Evolutionary conservation across 2,888 invertebrate species (phyloP), one percentile per base, ranked within the genome.

Genomic region (Lutraria lutraria): DNA sequence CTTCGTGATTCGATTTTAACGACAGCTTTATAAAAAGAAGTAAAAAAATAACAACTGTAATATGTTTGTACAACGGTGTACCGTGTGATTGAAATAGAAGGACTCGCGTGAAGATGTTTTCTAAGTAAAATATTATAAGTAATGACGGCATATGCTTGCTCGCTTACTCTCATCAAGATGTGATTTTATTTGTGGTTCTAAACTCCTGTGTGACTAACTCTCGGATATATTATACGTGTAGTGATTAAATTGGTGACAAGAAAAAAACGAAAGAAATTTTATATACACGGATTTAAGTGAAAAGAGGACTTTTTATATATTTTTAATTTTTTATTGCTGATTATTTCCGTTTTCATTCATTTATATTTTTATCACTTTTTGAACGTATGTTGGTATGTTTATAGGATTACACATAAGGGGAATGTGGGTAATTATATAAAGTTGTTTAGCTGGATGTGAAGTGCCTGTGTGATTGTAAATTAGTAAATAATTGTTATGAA

Each of bases 1-100:
- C n/a, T 76, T 21, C 54, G 76, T 54, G 85, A 85, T 85, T 54
- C 54, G 19, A 85, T 31, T 79, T 85, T 85, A 85, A 85, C 76
- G 85, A 85, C 85, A 79, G 79, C 25, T 2, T 72, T 52, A 53
- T 72, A 34, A 60, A 31, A 15, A 34, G 21, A 43, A 31, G 52
- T 21, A 83, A 72, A 52, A 72, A 25, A 31, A 43, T 56, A 12
- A 10, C 19, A 68, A 25, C 25, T 25, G 25, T n/a, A 25, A 43
- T 43, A 68, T n/a, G 63, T 25, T 68, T 25, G 43, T 43, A 43
- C 43, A 43, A 43, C 8, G 4, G 43, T 43, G 43, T 43, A 8
- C 43, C n/a, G 21, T 68, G 12, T 68, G 25, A 68, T 68, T 68
- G 63, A 68, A 68, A 68, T 68, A n/a, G 25, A 25, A 25, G 25